Evolutionary conservation across 2,888 invertebrate genomes (phyloP).

Genomic region (Chymomyza caudatula): DNA sequence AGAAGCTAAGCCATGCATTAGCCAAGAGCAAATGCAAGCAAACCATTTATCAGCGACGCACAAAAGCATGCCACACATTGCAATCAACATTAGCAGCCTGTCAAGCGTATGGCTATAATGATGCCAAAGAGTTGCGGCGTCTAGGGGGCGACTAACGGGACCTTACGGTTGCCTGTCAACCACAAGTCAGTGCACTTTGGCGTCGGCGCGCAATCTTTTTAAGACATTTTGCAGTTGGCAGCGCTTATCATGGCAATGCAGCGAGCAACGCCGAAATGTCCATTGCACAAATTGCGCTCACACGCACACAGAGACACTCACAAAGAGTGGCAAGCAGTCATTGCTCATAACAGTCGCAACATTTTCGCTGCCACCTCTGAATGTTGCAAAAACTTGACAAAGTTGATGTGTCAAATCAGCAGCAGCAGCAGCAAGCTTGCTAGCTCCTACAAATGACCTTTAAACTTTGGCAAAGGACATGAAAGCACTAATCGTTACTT

Average conservation of each 20-base stretch:
- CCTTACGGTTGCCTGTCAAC: slow-evolving; percentile 12
- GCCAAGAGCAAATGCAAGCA: not conserved
- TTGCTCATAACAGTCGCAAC: slow-evolving; percentile 61
- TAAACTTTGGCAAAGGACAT: slow-evolving; percentile 74
- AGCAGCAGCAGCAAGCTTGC: slow-evolving; percentile 19
- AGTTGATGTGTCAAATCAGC: slow-evolving; percentile 70
- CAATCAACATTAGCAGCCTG: slow-evolving; percentile 22
- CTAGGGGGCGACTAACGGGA: not conserved
- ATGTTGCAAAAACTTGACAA: slow-evolving; percentile 64
- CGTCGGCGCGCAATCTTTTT: slow-evolving; percentile 51
- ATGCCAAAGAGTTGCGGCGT: slow-evolving; percentile 2
- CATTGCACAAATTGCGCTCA: slow-evolving; percentile 67
- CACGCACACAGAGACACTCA: slow-evolving; percentile 16
- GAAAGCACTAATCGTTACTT: slow-evolving; percentile 74
- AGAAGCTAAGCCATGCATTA: not conserved
- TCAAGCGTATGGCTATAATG: slow-evolving; percentile 10
- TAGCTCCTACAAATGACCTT: slow-evolving; percentile 61
- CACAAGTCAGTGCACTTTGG: slow-evolving; percentile 59
- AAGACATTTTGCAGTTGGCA: slow-evolving; percentile 67
- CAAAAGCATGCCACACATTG: slow-evolving; percentile 3
- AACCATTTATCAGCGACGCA: not conserved
- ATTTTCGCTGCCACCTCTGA: slow-evolving; percentile 30
- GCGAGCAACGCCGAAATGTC: slow-evolving; percentile 54
- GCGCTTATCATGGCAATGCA: slow-evolving; percentile 50
- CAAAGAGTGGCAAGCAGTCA: slow-evolving; percentile 29